Base-by-base conservation (phyloP, 2,113 vertebrate species). In the Chitala chitala region DNA sequence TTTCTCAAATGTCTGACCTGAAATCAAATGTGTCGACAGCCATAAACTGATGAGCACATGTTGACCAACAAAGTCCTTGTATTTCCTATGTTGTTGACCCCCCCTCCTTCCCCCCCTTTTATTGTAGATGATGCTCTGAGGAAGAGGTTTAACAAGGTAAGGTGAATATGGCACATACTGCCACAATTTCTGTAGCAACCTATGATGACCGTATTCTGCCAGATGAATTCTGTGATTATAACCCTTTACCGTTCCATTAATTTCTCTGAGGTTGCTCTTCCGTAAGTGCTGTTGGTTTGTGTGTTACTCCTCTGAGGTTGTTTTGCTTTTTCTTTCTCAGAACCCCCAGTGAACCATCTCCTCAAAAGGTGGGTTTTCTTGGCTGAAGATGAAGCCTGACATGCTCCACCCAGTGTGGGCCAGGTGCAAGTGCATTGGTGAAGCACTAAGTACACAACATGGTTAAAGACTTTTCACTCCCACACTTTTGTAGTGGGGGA, bases 211-310 rank as follows among this genome's bases (percentile, higher is more conserved):
- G 77, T 85, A 89, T 92, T 92, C 87, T 90, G 90, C 90, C 90
- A 91, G 84, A 92, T 92, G 90, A 91, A 4, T 66, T 1, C 20
- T n/a, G 1, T 91, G 90, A 92, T 91, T 91, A 90, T 88, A 89
- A 76, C 66, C 78, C 5, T 38, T 74, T 82, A 86, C 89, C 88
- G 89, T 92, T 91, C 89, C 89, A 87, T 80, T 76, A 77, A 68
- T 20, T 85, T 42, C 22, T 46, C 89, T 91, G 90, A 91, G 87
- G 83, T 78, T 70, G 13, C 31, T 3, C 26, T 42, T 12, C 0
- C 1, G 15, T 12, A 8, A 1, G 4, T 33, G 26, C 2, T 0
- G 3, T 55, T 24, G 22, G 51, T 38, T 26, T 44, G 4, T 22
- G 42, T n/a, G 24, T 22, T 46, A 22, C 50, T 40, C 1, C 50